Evolutionary conservation across 2,113 vertebrate genomes (phyloP).

Genomic region (Oncorhynchus gorbuscha): DNA sequence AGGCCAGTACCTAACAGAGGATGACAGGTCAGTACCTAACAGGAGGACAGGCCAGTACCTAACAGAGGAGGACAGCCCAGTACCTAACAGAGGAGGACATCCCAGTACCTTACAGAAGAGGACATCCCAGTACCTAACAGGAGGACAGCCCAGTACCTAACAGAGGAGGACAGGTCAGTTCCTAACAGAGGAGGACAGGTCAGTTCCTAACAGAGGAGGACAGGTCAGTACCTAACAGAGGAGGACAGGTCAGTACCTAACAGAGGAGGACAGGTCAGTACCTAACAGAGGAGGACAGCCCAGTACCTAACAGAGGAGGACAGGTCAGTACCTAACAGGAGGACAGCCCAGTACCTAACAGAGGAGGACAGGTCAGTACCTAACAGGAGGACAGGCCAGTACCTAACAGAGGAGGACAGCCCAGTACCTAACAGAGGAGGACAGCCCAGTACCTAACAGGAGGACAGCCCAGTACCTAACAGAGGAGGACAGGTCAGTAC

Average conservation of each 20-base stretch:
- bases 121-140: constrained; percentile 45
- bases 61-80: constrained; percentile 26
- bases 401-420: constrained; percentile 8
- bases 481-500: constrained; percentile 27
- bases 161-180: too few species aligned
- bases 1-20: too few species aligned
- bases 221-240: too few species aligned
- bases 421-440: constrained; percentile 39
- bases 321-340: too few species aligned
- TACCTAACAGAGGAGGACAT: too few species aligned
- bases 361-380: background rate
- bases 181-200: constrained; percentile 18
- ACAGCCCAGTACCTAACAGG: background rate
- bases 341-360: constrained; percentile 42
- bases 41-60: too few species aligned
- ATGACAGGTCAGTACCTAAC: too few species aligned
- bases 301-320: too few species aligned
- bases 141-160: too few species aligned
- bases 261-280: constrained; percentile 25
- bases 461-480: too few species aligned
- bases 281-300: constrained; percentile 23
- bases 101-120: too few species aligned
- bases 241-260: constrained; percentile 37
- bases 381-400: too few species aligned
- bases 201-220: constrained; percentile 37